Evolutionary conservation across 37 sponge, comb jelly and placozoan species (phyloP), one percentile per base, ranked within the genome.

Genomic region (Eunapius fragilis): DNA sequence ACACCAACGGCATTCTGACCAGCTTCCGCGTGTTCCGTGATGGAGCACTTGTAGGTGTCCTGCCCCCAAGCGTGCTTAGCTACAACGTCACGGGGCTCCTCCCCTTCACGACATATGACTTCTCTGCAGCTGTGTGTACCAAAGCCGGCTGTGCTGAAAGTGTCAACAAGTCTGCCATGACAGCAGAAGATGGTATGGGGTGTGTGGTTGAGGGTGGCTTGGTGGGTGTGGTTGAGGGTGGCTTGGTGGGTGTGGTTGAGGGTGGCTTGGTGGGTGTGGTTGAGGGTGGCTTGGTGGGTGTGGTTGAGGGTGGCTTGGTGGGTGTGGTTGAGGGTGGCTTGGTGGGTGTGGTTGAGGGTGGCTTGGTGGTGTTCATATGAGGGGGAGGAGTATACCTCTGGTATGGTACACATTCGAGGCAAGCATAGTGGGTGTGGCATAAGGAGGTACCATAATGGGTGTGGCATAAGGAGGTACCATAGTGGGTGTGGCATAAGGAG

Each of bases 61-160:
- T 71, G n/a, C 31, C 79, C 69, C 80, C 84, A 30, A 28, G 47
- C 4, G 33, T 31, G n/a, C 31, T 69, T 33, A 27, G 25, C 32
- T 88, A 76, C 86, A 94, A 75, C 32, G 79, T 86, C 67, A 85
- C 87, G 0, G 58, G 71, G 10, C 81, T 95, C 33, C 34, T 37
- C 12, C 97, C 97, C 2, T 97, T 92, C 74, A 90, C 93, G n/a
- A n/a, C 12, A 10, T 94, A 97, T 71, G 70, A 7, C 37, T 81
- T 89, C 77, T 80, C 86, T 41, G 87, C 92, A 5, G 68, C 37
- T 25, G 91, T 90, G 22, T 97, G 97, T 70, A 97, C 85, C n/a
- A 37, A 48, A 34, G 91, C 68, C 0, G 97, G 93, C 45, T 94
- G 95, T 86, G 87, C 82, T n/a, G 78, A 82, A 27, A 89, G 90